Evolutionary conservation across 1,140 invertebrate genomes (phyloP).

Genomic region (Leguminivora glycinivorella): DNA sequence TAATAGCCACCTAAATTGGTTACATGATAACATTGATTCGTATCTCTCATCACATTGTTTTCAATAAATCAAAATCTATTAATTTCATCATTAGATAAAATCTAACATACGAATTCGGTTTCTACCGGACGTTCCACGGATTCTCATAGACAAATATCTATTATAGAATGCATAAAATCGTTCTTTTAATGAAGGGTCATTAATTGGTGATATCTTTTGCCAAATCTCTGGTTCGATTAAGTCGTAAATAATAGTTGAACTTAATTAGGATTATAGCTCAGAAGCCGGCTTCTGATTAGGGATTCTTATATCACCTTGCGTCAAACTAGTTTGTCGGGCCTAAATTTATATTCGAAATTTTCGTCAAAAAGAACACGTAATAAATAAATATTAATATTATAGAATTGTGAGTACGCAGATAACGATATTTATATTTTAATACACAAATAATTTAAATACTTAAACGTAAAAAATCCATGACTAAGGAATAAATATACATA

Average conservation of each 20-base stretch:
- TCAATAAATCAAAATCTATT: conserved; percentile 18
- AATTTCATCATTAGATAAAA: conserved; percentile 22
- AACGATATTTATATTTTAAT: too few species aligned
- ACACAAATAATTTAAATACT: too few species aligned
- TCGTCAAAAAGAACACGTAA: too few species aligned
- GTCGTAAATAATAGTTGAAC: background rate
- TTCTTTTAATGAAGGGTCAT: background rate
- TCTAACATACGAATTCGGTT: background rate
- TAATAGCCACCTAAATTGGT: background rate
- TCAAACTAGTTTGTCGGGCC: too few species aligned
- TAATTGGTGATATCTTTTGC: conserved; percentile 14
- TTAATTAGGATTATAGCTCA: background rate
- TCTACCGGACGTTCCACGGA: background rate
- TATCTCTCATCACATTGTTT: conserved; percentile 16
- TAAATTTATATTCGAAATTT: too few species aligned
- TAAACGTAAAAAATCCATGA: too few species aligned
- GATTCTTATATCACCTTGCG: too few species aligned
- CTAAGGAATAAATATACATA: too few species aligned
- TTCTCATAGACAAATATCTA: conserved; percentile 8
- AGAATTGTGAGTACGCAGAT: too few species aligned
- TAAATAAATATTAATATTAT: too few species aligned
- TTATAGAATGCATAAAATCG: conserved; percentile 3
- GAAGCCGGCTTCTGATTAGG: too few species aligned
- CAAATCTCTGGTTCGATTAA: conserved; percentile 7
- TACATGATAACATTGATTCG: background rate